Conservation (phyloP, 2,113 vertebrate genomes). For the Emydura subglobosa region DNA sequence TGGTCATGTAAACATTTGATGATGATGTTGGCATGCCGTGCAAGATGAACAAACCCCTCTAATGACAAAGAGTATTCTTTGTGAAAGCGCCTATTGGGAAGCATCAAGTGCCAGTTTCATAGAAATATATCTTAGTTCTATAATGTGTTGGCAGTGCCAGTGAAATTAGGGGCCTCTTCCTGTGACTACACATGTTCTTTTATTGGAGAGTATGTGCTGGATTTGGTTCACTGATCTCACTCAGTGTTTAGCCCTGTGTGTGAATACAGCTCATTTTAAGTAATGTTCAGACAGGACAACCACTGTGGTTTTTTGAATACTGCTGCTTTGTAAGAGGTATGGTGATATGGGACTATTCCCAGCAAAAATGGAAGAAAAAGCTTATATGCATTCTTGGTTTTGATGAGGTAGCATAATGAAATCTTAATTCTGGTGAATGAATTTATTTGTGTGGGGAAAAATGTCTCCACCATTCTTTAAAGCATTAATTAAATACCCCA, state of each 20-base stretch:
- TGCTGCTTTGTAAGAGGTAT: not conserved
- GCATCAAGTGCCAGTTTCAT: not conserved
- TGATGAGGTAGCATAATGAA: not conserved
- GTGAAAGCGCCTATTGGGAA: not conserved
- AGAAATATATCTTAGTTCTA: not conserved
- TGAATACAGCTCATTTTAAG: not conserved
- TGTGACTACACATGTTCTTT: not conserved
- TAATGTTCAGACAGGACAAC: not conserved
- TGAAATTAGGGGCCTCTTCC: not conserved
- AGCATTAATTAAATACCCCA: not conserved
- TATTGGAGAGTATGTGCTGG: not conserved
- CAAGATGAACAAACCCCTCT: not conserved
- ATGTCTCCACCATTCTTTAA: not conserved
- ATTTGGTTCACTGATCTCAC: not conserved
- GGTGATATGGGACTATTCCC: not conserved
- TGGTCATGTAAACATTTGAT: not conserved
- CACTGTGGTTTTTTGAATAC: not conserved
- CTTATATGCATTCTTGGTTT: not conserved
- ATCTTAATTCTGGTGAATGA: not conserved
- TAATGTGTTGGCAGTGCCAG: not conserved
- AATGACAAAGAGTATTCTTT: not conserved
- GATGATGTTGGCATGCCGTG: not conserved
- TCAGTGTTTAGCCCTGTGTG: not conserved
- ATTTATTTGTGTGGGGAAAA: not conserved
- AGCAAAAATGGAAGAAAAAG: not conserved